phyloP scores from a whole-genome alignment of 2,888 invertebrate species.

The Lamellibrachia columna region DNA sequence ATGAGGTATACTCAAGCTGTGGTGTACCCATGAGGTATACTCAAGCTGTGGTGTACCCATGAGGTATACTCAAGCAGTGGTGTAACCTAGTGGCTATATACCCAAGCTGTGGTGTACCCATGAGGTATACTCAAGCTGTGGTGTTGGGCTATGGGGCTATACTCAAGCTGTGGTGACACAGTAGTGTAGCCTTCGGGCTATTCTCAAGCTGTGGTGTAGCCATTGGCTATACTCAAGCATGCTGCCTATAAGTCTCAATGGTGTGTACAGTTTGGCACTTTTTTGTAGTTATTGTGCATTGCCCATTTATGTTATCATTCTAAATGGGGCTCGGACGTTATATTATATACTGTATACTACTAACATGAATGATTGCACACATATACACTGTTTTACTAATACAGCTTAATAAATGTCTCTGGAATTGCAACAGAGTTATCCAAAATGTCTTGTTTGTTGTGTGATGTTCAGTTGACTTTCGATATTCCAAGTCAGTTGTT shows the following conservation, averaged over 20 bases:
- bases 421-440: constrained; percentile 10
- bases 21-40: no score
- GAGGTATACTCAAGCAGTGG: no score
- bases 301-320: constrained; percentile 13
- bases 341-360: background rate
- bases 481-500: background rate
- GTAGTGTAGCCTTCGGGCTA: background rate
- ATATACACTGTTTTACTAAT: constrained; percentile 13
- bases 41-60: no score
- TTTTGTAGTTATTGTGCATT: constrained; percentile 5
- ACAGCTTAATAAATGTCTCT: constrained; percentile 16
- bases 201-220: background rate
- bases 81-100: no score
- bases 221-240: background rate
- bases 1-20: no score
- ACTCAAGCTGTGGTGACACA: no score
- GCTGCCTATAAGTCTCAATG: background rate
- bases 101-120: no score
- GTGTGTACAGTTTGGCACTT: background rate
- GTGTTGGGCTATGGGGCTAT: no score
- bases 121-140: no score
- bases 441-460: background rate
- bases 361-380: background rate
- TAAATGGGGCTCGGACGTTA: background rate
- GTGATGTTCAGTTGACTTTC: background rate